Evolutionary conservation across 2,888 invertebrate genomes (phyloP).

Genomic region (Synanthedon formicaeformis): DNA sequence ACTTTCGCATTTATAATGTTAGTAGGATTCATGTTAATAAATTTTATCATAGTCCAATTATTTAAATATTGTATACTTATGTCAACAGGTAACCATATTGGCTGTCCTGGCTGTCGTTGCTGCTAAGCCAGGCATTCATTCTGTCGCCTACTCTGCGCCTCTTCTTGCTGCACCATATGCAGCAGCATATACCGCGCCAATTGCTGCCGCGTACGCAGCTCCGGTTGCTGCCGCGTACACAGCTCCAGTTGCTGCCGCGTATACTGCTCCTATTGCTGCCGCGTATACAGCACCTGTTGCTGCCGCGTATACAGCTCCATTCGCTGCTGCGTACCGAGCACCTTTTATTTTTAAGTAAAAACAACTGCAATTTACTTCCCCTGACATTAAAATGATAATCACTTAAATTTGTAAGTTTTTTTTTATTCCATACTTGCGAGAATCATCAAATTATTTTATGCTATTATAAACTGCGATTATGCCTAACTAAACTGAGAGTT

Average conservation of each 20-base stretch:
- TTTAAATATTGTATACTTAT: too few species aligned
- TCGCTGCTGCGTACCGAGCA: conserved; percentile 18
- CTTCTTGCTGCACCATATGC: conserved; percentile 15
- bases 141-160: conserved; percentile 24
- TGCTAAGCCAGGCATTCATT: conserved; percentile 55
- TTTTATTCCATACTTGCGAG: too few species aligned
- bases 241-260: conserved; percentile 31
- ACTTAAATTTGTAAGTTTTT: too few species aligned
- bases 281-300: conserved; percentile 37
- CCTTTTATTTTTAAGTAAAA: conserved; percentile 5
- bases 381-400: conserved; percentile 1
- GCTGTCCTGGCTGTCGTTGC: conserved; percentile 43
- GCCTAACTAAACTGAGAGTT: too few species aligned
- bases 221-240: conserved; percentile 27
- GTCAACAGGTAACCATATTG: conserved; percentile 39
- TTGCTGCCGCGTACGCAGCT: conserved; percentile 20
- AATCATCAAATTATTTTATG: too few species aligned
- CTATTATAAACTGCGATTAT: too few species aligned
- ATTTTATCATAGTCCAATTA: too few species aligned
- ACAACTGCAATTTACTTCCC: conserved; percentile 17
- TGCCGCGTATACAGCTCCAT: conserved; percentile 48
- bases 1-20: too few species aligned
- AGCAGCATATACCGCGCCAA: conserved; percentile 17
- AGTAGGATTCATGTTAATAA: too few species aligned
- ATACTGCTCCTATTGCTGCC: conserved; percentile 33